Base-by-base conservation (phyloP, 92 coral and sea anemone genomes). In the Isaurus tuberculatus region DNA sequence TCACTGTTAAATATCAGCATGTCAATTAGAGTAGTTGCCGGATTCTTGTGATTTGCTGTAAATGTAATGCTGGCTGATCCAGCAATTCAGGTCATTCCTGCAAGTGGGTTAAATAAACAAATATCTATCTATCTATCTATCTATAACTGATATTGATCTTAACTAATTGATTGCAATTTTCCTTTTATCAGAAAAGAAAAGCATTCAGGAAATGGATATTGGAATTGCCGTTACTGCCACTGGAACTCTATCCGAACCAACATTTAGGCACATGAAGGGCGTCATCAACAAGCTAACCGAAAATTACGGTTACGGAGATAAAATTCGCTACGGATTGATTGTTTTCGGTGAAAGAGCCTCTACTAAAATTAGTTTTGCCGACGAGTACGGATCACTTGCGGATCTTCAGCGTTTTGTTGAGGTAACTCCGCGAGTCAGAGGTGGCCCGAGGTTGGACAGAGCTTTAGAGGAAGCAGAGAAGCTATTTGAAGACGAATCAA, bases 251-350 rank as follows among this genome's bases (percentile, higher is more conserved):
- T 37, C 94, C 31, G 94, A 93, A 46, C 26, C 75, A 58, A 93
- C 91, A 67, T 91, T 85, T 67, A 27, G 81, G 42, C 94, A 90
- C 78, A 91, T 93, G 79, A 93, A 93, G 65, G 85, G 90, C 23
- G 92, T 91, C 15, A 42, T 93, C 14, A 77, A 80, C 29, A 70
- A 84, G 61, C 79, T 93, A 44, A 84, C 91, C 80, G 86, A 85
- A 17, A 83, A 83, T 17, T 93, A 93, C 89, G 91, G 89, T n/a
- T 75, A 86, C 63, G 49, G 85, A 65, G 70, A 87, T 3, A 90
- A 92, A 67, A 70, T 94, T 44, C 88, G 90, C 10, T 93, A 85
- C 87, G 95, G 94, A 4, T 81, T 95, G 17, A 83, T 95, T 40
- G 78, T 88, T 46, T 93, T 88, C 60, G 98, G 92, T 11, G 70